Percentiles rank a stretch among this genome's conserved stretches.
Conservation (phyloP, 2,888 invertebrate species). For the Spilosoma lubricipeda region DNA sequence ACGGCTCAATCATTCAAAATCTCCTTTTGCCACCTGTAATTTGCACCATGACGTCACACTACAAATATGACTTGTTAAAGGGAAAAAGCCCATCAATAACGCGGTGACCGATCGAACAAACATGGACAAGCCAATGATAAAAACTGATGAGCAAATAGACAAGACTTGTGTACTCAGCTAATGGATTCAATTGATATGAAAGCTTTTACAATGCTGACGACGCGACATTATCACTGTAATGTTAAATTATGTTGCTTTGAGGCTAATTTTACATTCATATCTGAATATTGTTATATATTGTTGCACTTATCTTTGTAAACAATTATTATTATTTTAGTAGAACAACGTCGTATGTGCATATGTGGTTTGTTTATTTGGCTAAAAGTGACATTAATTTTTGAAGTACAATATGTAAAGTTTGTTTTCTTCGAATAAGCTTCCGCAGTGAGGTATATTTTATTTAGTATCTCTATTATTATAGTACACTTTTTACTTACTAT, state of each 20-base stretch:
- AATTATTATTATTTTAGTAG: slow-evolving; percentile 25
- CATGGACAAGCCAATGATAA: slow-evolving; percentile 84
- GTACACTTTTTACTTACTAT: background rate
- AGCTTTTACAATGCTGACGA: slow-evolving; percentile 84
- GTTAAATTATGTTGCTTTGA: slow-evolving; percentile 65
- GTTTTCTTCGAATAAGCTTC: background rate
- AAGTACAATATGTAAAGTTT: background rate
- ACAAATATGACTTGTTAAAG: slow-evolving; percentile 64
- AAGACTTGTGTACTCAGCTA: slow-evolving; percentile 84
- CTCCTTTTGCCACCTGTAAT: slow-evolving; percentile 53
- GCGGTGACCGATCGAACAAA: slow-evolving; percentile 84
- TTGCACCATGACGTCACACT: slow-evolving; percentile 57
- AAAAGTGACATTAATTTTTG: background rate
- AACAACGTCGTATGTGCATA: background rate
- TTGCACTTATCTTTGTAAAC: background rate
- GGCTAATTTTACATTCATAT: slow-evolving; percentile 40
- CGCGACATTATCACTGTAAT: slow-evolving; percentile 72
- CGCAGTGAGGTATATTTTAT: background rate
- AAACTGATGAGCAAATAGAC: slow-evolving; percentile 86
- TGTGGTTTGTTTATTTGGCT: background rate
- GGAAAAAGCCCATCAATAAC: slow-evolving; percentile 82
- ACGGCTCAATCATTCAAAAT: slow-evolving; percentile 42
- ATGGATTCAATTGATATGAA: slow-evolving; percentile 87
- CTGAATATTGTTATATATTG: slow-evolving; percentile 5
- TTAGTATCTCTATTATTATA: background rate